Conservation (phyloP, 1,140 invertebrate genomes). For the Laupala kohalensis region DNA sequence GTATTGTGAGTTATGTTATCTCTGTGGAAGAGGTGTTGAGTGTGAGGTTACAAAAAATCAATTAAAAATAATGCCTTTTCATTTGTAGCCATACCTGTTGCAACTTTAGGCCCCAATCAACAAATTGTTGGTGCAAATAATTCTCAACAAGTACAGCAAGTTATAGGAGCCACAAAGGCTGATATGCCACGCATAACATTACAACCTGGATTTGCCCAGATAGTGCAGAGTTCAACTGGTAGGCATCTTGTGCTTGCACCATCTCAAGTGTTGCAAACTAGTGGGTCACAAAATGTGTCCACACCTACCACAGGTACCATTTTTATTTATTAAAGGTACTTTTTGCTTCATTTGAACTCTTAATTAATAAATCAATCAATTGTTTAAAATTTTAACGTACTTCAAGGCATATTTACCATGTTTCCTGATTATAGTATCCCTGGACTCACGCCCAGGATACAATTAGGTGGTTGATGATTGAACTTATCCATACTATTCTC, state of each 20-base stretch:
- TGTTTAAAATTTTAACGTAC: too few species aligned
- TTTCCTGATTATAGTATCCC: too few species aligned
- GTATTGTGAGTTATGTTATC: too few species aligned
- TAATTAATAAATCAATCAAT: background rate
- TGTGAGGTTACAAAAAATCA: too few species aligned
- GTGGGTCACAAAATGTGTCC: conserved; percentile 27
- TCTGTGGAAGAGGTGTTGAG: too few species aligned
- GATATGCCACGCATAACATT: background rate
- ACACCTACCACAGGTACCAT: conserved; percentile 26
- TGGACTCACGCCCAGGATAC: too few species aligned
- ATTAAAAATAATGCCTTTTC: too few species aligned
- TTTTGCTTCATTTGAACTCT: too few species aligned
- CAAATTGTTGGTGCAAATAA: conserved; percentile 24
- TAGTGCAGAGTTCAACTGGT: conserved; percentile 55
- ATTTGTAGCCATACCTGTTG: conserved; percentile 35
- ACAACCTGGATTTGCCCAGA: conserved; percentile 37
- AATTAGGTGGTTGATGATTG: too few species aligned
- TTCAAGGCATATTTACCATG: too few species aligned
- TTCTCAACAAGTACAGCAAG: conserved; percentile 26
- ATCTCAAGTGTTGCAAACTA: conserved; percentile 18
- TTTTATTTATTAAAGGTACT: background rate
- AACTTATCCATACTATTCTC: too few species aligned
- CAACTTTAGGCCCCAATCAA: conserved; percentile 27
- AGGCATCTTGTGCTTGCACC: conserved; percentile 48
- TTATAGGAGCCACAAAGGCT: conserved; percentile 27